Evolutionary conservation across 2,113 vertebrate species (phyloP).

Genomic region (Lophochroa leadbeateri): DNA sequence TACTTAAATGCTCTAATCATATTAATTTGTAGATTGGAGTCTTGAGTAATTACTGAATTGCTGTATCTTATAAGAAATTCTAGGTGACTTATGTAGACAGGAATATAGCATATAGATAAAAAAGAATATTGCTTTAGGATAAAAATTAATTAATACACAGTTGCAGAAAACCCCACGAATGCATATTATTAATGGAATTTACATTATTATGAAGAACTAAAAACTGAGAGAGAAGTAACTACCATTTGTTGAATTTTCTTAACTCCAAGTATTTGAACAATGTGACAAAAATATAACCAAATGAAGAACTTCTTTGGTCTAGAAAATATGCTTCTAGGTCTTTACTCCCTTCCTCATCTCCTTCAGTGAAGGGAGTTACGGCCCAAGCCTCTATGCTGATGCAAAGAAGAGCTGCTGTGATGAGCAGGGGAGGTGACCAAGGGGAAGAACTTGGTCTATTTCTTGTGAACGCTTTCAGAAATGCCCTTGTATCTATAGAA

Average conservation of each 20-base stretch:
- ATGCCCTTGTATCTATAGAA: background rate
- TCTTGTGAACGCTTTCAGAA: background rate
- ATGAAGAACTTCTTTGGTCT: background rate
- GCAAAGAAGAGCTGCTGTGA: background rate
- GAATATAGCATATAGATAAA: slow-evolving; percentile 27
- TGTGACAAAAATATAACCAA: background rate
- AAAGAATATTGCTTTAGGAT: slow-evolving; percentile 47
- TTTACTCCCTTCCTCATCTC: background rate
- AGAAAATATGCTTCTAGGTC: background rate
- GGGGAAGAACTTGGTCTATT: background rate
- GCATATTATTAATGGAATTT: slow-evolving; percentile 66
- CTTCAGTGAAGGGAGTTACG: background rate
- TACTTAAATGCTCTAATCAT: background rate
- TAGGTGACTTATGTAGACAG: slow-evolving; percentile 30
- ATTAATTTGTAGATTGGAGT: background rate
- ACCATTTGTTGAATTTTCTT: background rate
- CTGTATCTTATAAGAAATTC: background rate
- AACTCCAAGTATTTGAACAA: slow-evolving; percentile 36
- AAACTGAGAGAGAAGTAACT: slow-evolving; percentile 52
- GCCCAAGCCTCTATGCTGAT: background rate
- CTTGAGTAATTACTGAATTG: slow-evolving; percentile 39
- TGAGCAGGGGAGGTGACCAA: background rate
- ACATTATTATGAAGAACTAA: slow-evolving; percentile 36
- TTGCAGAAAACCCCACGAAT: slow-evolving; percentile 28
- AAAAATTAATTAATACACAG: slow-evolving; percentile 56